Evolutionary conservation across 2,113 vertebrate species (phyloP), one percentile per base, ranked within the genome.

Genomic region (Nesospiza acunhae): DNA sequence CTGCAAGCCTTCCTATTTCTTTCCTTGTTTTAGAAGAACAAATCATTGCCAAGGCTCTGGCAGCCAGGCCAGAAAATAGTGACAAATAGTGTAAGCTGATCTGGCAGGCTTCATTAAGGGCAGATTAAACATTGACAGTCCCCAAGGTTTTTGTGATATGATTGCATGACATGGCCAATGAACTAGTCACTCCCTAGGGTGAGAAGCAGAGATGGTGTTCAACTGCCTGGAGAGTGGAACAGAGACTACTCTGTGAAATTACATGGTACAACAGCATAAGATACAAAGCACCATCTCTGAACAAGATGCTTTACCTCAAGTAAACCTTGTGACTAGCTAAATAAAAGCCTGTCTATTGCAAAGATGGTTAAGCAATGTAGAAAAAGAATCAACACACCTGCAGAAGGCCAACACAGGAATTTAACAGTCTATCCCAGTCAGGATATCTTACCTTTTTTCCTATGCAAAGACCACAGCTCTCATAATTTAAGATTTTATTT

Each of bases 61-160:
- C 79, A 93, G 64, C 59, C 87, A 84, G 59, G 55, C 60, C 90
- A 90, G 75, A 86, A 96, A 93, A 93, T 39, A 92, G 88, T 86
- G 90, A 95, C 92, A 96, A 96, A 96, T 83, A 84, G 75, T 19
- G 59, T 95, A 94, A 93, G 0, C 42, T 88, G 91, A 96, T 96
- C 94, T 93, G 92, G 75, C 85, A 95, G 87, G 39, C 68, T 91
- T 97, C 85, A 80, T 93, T 96, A 95, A 77, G 68, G 85, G 78
- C 79, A 95, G 84, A 96, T 97, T 96, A 96, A 95, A 92, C 77
- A 84, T 30, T 84, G 93, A 94, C 86, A 92, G 78, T 95, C 93
- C 90, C 90, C 85, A 87, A 92, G 90, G 87, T 80, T 96, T 97
- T 95, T 93, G 87, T 74, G 79, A 92, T 94, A 93, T 88, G 83